Conservation (phyloP, 2,797 vertebrate genomes). For the Arrhamphus sclerolepis region DNA sequence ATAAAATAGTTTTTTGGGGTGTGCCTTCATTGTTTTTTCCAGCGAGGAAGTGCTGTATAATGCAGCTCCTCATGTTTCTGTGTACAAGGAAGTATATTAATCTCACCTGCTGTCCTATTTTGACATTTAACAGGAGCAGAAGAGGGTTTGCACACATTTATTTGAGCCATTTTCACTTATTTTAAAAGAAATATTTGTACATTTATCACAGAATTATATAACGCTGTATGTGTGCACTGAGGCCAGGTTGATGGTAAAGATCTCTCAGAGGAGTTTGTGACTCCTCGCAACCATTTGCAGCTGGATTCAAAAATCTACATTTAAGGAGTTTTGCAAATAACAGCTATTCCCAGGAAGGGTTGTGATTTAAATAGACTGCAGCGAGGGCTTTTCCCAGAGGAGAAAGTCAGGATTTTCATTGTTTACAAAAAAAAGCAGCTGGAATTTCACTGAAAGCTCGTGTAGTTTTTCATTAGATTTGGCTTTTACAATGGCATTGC, state of each 20-base stretch:
- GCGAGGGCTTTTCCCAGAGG: constrained; percentile 4
- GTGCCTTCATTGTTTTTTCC: constrained; percentile 40
- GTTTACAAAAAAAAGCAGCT: constrained; percentile 31
- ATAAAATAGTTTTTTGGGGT: constrained; percentile 37
- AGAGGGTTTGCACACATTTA: background rate
- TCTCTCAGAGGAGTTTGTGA: constrained; percentile 41
- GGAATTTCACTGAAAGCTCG: background rate
- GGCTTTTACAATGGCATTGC: constrained; percentile 1
- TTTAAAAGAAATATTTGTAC: too few relatives aligned
- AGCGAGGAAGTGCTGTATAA: constrained; percentile 37
- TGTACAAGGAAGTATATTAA: background rate
- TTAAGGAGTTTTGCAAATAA: constrained; percentile 22
- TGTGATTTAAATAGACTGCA: background rate
- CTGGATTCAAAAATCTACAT: constrained; percentile 39
- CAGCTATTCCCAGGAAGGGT: constrained; percentile 13
- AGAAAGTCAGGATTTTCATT: constrained; percentile 4
- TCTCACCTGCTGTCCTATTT: background rate
- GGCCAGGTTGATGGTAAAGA: constrained; percentile 46
- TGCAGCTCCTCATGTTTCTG: constrained; percentile 6
- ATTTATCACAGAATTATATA: too few relatives aligned
- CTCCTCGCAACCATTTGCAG: constrained; percentile 23
- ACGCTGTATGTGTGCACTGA: constrained; percentile 11
- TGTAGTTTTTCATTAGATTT: background rate
- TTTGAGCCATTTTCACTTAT: too few relatives aligned
- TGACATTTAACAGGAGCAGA: background rate